Conservation (phyloP, 2,888 invertebrate species). For the Panopea generosa region DNA sequence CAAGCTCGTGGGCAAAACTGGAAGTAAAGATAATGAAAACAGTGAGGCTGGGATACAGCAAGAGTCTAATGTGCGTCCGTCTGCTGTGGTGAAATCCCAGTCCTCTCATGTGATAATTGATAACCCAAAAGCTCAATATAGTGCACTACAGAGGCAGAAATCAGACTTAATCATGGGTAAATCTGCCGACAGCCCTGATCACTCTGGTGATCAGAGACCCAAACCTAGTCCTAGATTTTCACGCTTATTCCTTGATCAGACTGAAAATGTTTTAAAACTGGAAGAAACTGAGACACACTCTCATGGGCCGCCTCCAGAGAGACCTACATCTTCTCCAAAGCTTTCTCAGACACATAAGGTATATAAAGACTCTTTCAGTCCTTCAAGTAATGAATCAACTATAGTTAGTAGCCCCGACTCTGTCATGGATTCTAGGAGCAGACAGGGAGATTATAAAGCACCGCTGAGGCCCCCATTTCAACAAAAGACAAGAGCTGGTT, state of each 20-base stretch:
- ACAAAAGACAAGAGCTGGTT: constrained; percentile 64
- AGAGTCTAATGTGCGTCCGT: constrained; percentile 81
- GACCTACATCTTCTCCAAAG: constrained; percentile 55
- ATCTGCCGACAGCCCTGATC: constrained; percentile 60
- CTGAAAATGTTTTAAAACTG: constrained; percentile 63
- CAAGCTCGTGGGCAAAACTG: constrained; percentile 3
- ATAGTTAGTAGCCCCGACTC: constrained; percentile 67
- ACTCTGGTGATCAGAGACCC: constrained; percentile 64
- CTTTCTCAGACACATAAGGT: constrained; percentile 39
- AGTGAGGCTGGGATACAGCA: constrained; percentile 74
- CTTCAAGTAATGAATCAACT: constrained; percentile 66
- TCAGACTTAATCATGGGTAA: constrained; percentile 76
- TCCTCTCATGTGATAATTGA: constrained; percentile 80
- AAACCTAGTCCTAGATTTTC: constrained; percentile 80
- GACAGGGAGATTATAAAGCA: constrained; percentile 65
- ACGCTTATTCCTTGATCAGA: constrained; percentile 73
- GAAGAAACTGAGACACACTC: constrained; percentile 53
- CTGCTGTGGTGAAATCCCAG: constrained; percentile 82
- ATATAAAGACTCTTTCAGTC: constrained; percentile 56
- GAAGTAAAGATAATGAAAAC: constrained; percentile 43
- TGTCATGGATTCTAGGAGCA: constrained; percentile 49
- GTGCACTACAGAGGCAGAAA: constrained; percentile 79
- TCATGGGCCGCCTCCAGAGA: constrained; percentile 40
- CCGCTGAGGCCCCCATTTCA: constrained; percentile 67
- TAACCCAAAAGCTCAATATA: constrained; percentile 75